phyloP scores from a whole-genome alignment of 2,888 invertebrate species.

The Fissipunctia ypsillon region DNA sequence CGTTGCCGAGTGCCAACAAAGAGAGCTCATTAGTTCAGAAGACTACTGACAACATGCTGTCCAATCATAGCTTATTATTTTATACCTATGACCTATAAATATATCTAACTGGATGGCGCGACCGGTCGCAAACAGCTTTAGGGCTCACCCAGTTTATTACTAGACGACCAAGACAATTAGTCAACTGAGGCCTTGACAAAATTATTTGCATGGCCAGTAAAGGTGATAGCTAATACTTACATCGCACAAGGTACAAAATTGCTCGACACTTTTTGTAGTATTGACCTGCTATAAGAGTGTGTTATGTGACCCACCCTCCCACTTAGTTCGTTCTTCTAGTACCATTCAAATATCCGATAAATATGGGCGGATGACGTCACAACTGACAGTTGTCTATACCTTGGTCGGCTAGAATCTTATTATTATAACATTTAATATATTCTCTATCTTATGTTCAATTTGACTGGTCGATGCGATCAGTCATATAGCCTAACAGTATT shows the following conservation, averaged over 20 bases:
- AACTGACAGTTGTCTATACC: not conserved
- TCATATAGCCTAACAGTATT: constrained; percentile 20
- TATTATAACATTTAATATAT: constrained; percentile 21
- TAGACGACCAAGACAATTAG: constrained; percentile 16
- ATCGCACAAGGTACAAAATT: not conserved
- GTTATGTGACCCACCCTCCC: not conserved
- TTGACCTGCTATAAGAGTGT: not conserved
- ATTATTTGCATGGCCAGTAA: not conserved
- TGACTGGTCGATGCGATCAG: constrained; percentile 58
- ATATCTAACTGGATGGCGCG: constrained; percentile 21
- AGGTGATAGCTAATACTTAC: not conserved
- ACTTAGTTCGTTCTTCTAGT: not conserved
- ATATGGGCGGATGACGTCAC: not conserved
- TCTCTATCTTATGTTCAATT: constrained; percentile 11
- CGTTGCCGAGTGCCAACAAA: constrained; percentile 65
- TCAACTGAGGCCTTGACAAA: not conserved
- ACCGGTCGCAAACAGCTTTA: constrained; percentile 37
- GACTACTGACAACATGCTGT: constrained; percentile 36
- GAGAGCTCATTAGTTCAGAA: constrained; percentile 61
- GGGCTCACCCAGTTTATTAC: constrained; percentile 23
- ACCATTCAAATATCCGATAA: not conserved
- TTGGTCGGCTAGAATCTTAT: constrained; percentile 2
- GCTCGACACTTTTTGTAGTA: not conserved
- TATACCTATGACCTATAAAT: constrained; percentile 22
- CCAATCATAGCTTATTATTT: constrained; percentile 18